A percentile compares a stretch with the other conserved stretches of the same genome.
These are phyloP conservation scores for Tenrec ecaudatus DNA, from an alignment of 2,113 vertebrate genomes.

Conservation along the genomic window DNA sequence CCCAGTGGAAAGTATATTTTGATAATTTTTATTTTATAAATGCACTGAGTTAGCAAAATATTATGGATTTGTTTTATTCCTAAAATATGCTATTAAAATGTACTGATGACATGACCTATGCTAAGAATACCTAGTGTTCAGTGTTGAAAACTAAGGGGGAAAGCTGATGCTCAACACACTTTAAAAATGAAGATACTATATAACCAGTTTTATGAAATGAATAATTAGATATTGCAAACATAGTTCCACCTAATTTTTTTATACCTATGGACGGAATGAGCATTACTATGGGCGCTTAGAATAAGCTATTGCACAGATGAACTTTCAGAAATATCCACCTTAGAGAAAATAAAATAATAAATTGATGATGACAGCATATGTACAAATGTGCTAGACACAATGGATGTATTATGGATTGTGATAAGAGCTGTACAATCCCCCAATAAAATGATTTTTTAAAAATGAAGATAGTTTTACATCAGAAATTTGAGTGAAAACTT, in stretches of 20 bases:
- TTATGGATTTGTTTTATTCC: slow-evolving; percentile 84
- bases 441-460: neutral
- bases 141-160: slow-evolving; percentile 84
- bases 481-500: neutral
- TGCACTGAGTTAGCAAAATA: slow-evolving; percentile 87
- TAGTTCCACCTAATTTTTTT: too few relatives aligned
- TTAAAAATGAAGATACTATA: neutral
- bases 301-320: too few relatives aligned
- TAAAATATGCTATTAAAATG: slow-evolving; percentile 82
- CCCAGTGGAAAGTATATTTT: slow-evolving; percentile 90
- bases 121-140: slow-evolving; percentile 80
- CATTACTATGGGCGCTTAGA: too few relatives aligned
- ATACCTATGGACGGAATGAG: too few relatives aligned
- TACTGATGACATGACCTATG: slow-evolving; percentile 77
- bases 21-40: slow-evolving; percentile 90
- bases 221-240: too few relatives aligned
- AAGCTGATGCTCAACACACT: slow-evolving; percentile 1
- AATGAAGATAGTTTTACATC: neutral
- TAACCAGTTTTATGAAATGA: neutral
- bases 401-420: too few relatives aligned
- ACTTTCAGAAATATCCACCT: too few relatives aligned
- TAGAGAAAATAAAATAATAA: too few relatives aligned
- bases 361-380: too few relatives aligned
- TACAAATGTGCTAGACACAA: too few relatives aligned
- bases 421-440: too few relatives aligned